phyloP scores from a whole-genome alignment of 2,113 vertebrate species.

The Xerus inauris region DNA sequence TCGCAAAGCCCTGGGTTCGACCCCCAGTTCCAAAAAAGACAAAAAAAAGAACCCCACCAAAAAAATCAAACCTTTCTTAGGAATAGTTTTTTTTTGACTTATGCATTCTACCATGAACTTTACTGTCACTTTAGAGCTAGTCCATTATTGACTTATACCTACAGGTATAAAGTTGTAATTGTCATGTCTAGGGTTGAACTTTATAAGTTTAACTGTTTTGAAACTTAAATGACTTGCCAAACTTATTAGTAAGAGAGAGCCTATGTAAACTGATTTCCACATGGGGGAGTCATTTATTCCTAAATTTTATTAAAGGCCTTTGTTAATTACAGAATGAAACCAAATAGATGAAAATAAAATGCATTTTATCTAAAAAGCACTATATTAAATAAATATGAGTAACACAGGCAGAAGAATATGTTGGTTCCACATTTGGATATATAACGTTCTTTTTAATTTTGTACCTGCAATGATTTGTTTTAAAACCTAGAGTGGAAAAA shows the following conservation, averaged over 20 bases:
- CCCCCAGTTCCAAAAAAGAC: too few species aligned
- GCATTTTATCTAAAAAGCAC: constrained; percentile 12
- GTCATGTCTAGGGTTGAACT: not conserved
- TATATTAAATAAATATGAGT: constrained; percentile 22
- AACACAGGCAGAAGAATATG: not conserved
- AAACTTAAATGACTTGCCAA: constrained; percentile 47
- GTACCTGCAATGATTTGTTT: constrained; percentile 16
- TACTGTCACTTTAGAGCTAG: constrained; percentile 19
- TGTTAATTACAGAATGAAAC: not conserved
- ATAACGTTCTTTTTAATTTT: constrained; percentile 51
- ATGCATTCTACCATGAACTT: not conserved
- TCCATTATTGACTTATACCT: not conserved
- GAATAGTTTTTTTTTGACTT: not conserved
- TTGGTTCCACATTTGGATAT: constrained; percentile 21
- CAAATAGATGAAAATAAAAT: constrained; percentile 62
- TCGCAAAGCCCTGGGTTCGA: too few species aligned
- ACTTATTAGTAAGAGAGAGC: constrained; percentile 12
- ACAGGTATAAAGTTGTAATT: constrained; percentile 21
- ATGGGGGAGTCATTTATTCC: constrained; percentile 80
- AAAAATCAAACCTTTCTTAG: constrained; percentile 4
- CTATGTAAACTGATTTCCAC: constrained; percentile 58
- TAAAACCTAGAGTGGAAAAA: not conserved
- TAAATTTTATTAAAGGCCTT: not conserved
- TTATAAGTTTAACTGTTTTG: constrained; percentile 25
- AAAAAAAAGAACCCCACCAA: too few species aligned